phyloP scores from a whole-genome alignment of 2,888 invertebrate genomes.

The Stomorhina lunata region DNA sequence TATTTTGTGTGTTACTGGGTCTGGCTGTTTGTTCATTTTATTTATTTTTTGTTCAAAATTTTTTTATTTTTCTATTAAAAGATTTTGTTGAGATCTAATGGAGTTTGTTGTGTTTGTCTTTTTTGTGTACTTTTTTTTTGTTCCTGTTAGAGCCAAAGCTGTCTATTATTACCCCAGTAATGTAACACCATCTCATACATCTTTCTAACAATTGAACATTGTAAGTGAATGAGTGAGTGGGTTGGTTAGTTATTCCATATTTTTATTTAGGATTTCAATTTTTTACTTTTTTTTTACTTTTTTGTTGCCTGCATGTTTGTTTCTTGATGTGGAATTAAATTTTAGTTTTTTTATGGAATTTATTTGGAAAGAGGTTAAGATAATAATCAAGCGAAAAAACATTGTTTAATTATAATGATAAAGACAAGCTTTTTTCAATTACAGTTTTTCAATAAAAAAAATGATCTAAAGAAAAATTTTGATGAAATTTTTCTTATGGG shows the following conservation, averaged over 20 bases:
- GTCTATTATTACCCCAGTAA: conserved; percentile 53
- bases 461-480: no score
- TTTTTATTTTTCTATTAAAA: not conserved
- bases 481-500: no score
- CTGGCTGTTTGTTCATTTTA: not conserved
- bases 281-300: not conserved
- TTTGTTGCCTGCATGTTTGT: not conserved
- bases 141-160: conserved; percentile 32
- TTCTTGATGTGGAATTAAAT: conserved; percentile 40
- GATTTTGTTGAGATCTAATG: not conserved
- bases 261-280: conserved; percentile 22
- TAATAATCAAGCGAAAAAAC: conserved; percentile 42
- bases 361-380: conserved; percentile 21
- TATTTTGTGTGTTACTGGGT: conserved; percentile 50
- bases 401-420: no score
- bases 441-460: no score
- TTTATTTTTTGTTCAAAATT: not conserved
- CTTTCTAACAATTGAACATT: conserved; percentile 46
- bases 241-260: conserved; percentile 48
- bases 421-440: no score
- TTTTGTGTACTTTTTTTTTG: conserved; percentile 4
- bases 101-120: conserved; percentile 24
- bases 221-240: conserved; percentile 22
- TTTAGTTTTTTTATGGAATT: conserved; percentile 11
- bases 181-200: conserved; percentile 50